A percentile compares a stretch with the other conserved stretches of the same genome.
phyloP scores from a whole-genome alignment of 2,797 vertebrate genomes.

The Tympanoctomys barrerae region DNA sequence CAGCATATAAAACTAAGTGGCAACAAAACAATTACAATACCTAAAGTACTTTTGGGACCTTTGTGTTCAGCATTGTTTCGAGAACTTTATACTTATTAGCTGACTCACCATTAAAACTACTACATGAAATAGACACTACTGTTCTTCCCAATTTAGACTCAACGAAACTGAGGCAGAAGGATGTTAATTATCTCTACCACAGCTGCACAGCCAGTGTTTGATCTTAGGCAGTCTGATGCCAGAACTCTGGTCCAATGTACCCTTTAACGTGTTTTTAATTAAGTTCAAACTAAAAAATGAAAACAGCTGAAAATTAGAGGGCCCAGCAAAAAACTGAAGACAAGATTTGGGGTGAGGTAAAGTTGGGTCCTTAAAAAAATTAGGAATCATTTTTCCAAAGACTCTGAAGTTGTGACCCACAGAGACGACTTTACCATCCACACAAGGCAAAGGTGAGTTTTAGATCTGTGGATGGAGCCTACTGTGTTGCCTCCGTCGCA shows the following conservation, averaged over 20 bases:
- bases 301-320: constrained; percentile 11
- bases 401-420: background rate
- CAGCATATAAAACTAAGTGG: background rate
- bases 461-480: background rate
- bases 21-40: background rate
- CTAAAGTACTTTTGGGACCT: background rate
- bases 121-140: background rate
- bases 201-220: background rate
- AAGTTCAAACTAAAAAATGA: constrained; percentile 40
- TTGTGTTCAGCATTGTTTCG: background rate
- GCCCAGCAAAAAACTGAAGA: background rate
- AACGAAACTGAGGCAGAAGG: background rate
- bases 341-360: background rate
- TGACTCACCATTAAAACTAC: background rate
- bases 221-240: background rate
- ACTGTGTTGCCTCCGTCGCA: background rate
- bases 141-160: background rate
- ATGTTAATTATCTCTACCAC: background rate
- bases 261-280: background rate
- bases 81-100: background rate
- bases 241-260: background rate
- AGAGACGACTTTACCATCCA: background rate
- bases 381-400: background rate
- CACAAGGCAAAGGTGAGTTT: background rate
- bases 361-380: background rate